Evolutionary conservation across 1,140 invertebrate genomes (phyloP), one percentile per base, ranked within the genome.

Genomic region (Meloidogyne exigua): DNA sequence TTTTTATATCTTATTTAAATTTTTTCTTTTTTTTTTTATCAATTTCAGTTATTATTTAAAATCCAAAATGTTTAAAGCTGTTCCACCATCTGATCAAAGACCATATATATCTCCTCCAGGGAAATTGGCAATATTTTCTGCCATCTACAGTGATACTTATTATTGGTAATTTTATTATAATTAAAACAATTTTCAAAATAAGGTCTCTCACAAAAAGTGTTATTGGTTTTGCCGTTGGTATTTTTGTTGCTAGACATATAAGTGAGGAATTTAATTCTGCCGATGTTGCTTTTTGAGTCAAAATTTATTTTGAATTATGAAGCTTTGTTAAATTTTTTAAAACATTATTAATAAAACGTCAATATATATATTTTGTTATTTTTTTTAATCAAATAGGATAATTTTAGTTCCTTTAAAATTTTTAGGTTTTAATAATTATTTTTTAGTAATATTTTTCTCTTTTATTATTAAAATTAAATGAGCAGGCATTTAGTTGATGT

Each of bases 171-270:
- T 44, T 21, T 36, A 39, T 72, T 77, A n/a, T 39, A 75, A 26
- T 42, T n/a, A 39, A 57, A 66, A 21, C 11, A 32, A 36, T 66
- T 9, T 75, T 21, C 11, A 36, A 73, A 66, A 12, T 78, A 7
- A 78, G 76, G 76, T 49, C 75, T 21, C 39, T 79, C 32, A 57
- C 79, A n/a, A 79, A 79, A 67, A 76, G 78, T 66, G 32, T 57
- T 18, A 11, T 77, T 32, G 78, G 57, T 2, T 79, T 79, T 65
- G 67, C 28, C 2, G 15, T 72, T 18, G 78, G 78, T 13, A 57
- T 79, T 32, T 78, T 26, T 23, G 64, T 74, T 42, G 78, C 78
- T 12, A 32, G 78, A 32, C 25, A 74, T 18, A 42, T 78, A 12
- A 69, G 49, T 42, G 77, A 78, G 36, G 73, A 77, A 26, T 44